phyloP scores from a whole-genome alignment of 2,797 vertebrate species.

The Cheirogaleus major region DNA sequence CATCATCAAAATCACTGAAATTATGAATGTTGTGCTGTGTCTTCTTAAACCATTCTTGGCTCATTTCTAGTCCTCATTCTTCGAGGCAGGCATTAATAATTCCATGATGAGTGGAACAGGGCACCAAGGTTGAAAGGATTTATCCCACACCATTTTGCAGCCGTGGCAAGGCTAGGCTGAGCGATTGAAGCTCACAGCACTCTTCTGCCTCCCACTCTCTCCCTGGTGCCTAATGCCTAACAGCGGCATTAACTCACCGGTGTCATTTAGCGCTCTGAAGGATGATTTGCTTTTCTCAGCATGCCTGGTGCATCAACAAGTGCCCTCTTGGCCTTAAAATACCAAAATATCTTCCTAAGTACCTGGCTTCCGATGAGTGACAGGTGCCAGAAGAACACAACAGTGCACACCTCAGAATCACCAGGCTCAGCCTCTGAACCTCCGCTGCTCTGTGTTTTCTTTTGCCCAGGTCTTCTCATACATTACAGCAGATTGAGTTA shows the following conservation, averaged over 20 bases:
- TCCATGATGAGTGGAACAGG: background rate
- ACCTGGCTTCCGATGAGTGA: background rate
- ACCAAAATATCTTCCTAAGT: background rate
- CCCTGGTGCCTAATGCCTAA: background rate
- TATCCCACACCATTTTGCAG: background rate
- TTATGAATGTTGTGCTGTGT: background rate
- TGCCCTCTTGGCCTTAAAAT: background rate
- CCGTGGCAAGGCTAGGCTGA: background rate
- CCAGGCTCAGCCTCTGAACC: background rate
- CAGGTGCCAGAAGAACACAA: background rate
- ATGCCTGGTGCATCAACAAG: constrained; percentile 12
- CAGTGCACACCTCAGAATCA: background rate
- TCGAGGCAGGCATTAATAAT: background rate
- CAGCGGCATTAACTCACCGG: background rate
- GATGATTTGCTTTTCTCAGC: constrained; percentile 29
- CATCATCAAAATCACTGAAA: background rate
- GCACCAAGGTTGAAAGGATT: constrained; percentile 5
- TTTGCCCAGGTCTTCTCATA: background rate
- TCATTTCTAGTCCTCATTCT: background rate
- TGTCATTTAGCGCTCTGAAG: background rate
- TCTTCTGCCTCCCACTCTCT: background rate
- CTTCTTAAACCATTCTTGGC: constrained; percentile 2
- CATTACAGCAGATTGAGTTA: background rate
- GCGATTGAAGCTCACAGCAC: background rate
- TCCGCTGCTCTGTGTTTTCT: background rate